Percentiles rank a stretch among this genome's conserved stretches.
phyloP scores from a whole-genome alignment of 1,140 invertebrate species.

The Drosophila navojoa region DNA sequence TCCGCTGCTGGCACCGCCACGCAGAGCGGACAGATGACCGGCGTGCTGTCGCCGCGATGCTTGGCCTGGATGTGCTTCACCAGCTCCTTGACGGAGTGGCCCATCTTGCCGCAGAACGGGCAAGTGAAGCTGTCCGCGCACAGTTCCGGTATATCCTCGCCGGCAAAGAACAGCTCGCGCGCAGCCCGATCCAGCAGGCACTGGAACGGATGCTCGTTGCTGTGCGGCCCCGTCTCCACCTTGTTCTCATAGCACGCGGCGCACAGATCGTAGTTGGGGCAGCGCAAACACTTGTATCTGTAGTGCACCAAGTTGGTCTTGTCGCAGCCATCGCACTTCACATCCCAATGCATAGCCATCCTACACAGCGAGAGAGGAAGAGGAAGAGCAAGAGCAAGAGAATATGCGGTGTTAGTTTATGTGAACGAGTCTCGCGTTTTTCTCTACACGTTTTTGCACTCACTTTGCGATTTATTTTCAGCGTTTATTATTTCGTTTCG shows the following conservation, averaged over 20 bases:
- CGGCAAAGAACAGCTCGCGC: constrained; percentile 40
- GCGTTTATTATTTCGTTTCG: no score
- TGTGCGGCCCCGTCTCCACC: constrained; percentile 14
- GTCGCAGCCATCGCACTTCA: constrained; percentile 56
- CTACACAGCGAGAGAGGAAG: background rate
- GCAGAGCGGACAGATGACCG: constrained; percentile 62
- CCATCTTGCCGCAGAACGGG: constrained; percentile 57
- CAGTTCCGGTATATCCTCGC: constrained; percentile 42
- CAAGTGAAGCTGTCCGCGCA: constrained; percentile 66
- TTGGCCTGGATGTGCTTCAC: constrained; percentile 27
- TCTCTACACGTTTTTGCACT: no score
- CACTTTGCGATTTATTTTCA: no score
- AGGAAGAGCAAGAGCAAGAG: no score
- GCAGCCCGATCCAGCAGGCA: constrained; percentile 53
- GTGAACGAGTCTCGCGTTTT: background rate
- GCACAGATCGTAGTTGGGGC: constrained; percentile 57
- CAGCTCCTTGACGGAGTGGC: constrained; percentile 29
- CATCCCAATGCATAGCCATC: constrained; percentile 45
- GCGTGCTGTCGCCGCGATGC: constrained; percentile 21
- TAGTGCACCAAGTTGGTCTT: constrained; percentile 19
- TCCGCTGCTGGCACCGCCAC: constrained; percentile 31
- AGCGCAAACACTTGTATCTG: constrained; percentile 63
- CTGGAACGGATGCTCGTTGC: constrained; percentile 50
- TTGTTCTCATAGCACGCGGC: constrained; percentile 31
- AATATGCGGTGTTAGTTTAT: no score